Conservation (phyloP, 2,888 invertebrate genomes). For the Bimastos eiseni region DNA sequence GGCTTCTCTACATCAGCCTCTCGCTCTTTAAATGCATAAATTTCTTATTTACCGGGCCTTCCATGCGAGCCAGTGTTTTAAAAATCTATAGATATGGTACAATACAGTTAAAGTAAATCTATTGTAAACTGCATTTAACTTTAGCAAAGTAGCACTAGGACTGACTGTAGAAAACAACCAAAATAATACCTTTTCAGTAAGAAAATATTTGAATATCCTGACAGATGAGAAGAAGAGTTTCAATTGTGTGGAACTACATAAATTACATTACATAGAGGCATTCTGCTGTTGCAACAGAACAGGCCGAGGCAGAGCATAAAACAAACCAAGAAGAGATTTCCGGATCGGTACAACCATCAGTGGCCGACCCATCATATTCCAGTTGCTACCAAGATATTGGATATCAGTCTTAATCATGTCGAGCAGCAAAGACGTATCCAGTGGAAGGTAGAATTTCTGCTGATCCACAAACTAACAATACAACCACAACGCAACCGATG, state of each 20-base stretch:
- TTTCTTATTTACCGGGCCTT: too few relatives aligned
- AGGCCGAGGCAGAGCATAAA: neutral
- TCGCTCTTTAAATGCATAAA: too few relatives aligned
- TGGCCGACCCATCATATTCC: constrained; percentile 97
- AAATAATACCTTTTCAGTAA: neutral
- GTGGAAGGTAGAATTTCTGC: constrained; percentile 96
- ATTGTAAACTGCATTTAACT: too few relatives aligned
- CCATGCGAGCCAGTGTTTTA: too few relatives aligned
- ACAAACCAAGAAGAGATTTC: constrained; percentile 54
- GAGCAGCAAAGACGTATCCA: constrained; percentile 96
- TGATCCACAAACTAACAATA: constrained; percentile 71
- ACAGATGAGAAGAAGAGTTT: too few relatives aligned
- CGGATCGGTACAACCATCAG: constrained; percentile 55
- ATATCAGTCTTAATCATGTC: constrained; percentile 97
- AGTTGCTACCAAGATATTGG: constrained; percentile 95
- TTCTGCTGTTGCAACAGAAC: too few relatives aligned
- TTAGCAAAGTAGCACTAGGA: too few relatives aligned
- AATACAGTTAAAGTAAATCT: too few relatives aligned
- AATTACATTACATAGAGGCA: too few relatives aligned
- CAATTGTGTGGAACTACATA: too few relatives aligned
- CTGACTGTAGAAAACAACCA: neutral
- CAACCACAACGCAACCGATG: constrained; percentile 21
- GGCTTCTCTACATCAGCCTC: too few relatives aligned
- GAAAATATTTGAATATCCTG: neutral
- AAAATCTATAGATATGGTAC: too few relatives aligned